Evolutionary conservation across 1,140 invertebrate genomes (phyloP).

Genomic region (Lucilia cuprina): DNA sequence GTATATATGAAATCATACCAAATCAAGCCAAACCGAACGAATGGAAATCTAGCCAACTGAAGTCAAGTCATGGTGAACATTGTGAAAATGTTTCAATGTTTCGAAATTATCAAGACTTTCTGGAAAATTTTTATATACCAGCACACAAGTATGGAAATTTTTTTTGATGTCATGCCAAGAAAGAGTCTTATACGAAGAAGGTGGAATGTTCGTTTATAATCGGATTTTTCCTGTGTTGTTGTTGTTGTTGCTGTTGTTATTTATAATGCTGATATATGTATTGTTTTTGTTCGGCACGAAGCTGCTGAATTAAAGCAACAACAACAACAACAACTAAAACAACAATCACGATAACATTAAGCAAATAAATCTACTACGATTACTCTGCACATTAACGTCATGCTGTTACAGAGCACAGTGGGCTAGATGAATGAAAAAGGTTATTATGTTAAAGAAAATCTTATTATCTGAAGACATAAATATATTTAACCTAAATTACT

Average conservation of each 20-base stretch:
- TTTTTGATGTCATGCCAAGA: background rate
- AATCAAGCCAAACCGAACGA: background rate
- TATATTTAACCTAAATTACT: no score
- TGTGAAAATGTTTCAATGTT: no score
- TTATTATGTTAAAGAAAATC: no score
- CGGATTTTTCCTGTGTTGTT: background rate
- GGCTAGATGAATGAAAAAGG: background rate
- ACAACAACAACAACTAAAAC: background rate
- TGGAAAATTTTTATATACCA: background rate
- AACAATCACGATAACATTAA: background rate
- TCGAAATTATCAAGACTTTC: background rate
- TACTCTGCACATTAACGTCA: background rate
- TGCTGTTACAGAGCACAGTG: background rate
- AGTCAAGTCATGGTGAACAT: no score
- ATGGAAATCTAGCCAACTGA: no score
- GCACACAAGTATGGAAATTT: no score
- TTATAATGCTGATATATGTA: background rate
- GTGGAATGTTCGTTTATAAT: background rate
- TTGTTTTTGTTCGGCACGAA: background rate
- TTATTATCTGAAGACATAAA: no score
- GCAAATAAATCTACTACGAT: background rate
- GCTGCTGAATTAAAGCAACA: constrained; percentile 6
- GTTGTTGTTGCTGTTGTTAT: background rate
- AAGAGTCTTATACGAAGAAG: background rate
- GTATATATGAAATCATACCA: background rate